These are phyloP conservation scores for Temnothorax unifasciatus DNA, from an alignment of 2,888 invertebrate genomes.

Conservation along the genomic window DNA sequence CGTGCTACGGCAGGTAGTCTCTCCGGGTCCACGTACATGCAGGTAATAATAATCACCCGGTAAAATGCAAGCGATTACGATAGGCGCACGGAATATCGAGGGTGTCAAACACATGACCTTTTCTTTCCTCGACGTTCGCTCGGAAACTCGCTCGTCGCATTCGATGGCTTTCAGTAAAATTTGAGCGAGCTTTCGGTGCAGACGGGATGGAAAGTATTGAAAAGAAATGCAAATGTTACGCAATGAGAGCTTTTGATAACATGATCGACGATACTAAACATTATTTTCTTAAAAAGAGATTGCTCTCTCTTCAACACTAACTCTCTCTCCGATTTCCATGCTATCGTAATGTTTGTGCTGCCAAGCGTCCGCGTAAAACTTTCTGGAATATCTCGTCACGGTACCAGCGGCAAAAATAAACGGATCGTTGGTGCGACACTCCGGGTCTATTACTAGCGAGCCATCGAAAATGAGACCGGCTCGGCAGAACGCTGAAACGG, in stretches of 20 bases:
- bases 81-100: constrained; percentile 84
- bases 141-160: not conserved
- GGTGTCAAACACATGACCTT: constrained; percentile 72
- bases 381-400: constrained; percentile 89
- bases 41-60: constrained; percentile 89
- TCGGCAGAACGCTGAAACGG: constrained; percentile 87
- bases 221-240: not conserved
- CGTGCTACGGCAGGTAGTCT: constrained; percentile 87
- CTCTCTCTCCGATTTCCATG: constrained; percentile 89
- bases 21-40: constrained; percentile 88
- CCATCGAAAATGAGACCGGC: constrained; percentile 89
- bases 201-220: no score
- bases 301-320: constrained; percentile 78
- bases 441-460: constrained; percentile 88
- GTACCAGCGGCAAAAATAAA: constrained; percentile 90
- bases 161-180: constrained; percentile 69
- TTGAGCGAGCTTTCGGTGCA: constrained; percentile 71
- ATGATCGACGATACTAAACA: not conserved
- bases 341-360: constrained; percentile 88
- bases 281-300: not conserved
- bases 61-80: constrained; percentile 86
- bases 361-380: constrained; percentile 87
- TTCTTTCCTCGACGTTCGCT: constrained; percentile 6
- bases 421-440: constrained; percentile 90
- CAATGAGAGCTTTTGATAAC: not conserved